These are phyloP conservation scores for Bombus vancouverensis DNA, from an alignment of 1,140 invertebrate species.

Conservation along the genomic window DNA sequence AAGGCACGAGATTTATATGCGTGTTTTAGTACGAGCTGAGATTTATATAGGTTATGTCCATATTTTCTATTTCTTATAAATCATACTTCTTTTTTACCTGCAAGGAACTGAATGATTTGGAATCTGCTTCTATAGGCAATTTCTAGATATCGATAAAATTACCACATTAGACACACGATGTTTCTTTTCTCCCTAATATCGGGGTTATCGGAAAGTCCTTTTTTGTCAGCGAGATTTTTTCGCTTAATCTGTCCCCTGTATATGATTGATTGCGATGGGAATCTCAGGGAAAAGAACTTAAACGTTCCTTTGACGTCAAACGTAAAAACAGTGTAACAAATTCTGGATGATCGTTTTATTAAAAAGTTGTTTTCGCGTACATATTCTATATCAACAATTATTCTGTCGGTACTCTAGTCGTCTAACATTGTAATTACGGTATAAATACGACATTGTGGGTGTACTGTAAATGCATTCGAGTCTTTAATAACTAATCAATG, in stretches of 20 bases:
- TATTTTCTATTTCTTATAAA: background rate
- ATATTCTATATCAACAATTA: background rate
- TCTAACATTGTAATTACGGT: background rate
- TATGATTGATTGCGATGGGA: background rate
- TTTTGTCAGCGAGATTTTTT: background rate
- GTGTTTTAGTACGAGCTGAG: background rate
- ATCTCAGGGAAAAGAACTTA: background rate
- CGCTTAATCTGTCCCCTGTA: background rate
- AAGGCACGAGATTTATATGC: too few species aligned
- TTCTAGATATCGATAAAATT: background rate
- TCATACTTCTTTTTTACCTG: background rate
- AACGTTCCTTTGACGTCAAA: too few species aligned
- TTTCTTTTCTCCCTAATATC: background rate
- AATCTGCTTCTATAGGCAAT: too few species aligned
- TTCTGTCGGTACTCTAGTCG: background rate
- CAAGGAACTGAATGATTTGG: background rate
- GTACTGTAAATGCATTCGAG: background rate
- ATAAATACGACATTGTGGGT: background rate
- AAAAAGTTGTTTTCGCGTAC: background rate
- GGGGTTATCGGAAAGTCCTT: background rate
- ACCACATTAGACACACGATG: background rate
- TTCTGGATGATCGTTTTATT: background rate
- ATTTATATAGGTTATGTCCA: background rate
- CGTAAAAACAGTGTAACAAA: too few species aligned
- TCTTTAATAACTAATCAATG: conserved; percentile 54